These are phyloP conservation scores for Buceros bicornis DNA, from an alignment of 2,797 vertebrate species.

Conservation along the genomic window DNA sequence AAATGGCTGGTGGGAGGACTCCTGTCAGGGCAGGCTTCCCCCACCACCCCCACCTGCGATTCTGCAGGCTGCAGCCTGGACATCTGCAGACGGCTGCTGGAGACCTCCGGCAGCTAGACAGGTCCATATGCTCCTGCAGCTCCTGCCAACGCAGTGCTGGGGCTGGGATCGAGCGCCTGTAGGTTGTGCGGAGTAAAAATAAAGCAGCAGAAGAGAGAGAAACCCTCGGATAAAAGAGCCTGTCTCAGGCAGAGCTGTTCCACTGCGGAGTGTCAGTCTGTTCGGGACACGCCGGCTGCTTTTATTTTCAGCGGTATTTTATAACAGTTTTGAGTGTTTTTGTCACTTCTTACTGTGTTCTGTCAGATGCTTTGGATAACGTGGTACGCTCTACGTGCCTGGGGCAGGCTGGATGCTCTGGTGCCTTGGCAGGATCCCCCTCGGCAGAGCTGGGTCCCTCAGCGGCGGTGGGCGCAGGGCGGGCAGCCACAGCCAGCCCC, in stretches of 20 bases:
- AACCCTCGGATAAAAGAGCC: background rate
- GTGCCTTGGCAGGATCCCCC: background rate
- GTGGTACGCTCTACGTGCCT: background rate
- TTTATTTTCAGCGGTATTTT: background rate
- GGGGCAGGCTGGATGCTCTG: background rate
- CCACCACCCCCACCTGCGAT: background rate
- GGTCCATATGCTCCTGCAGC: conserved; percentile 24
- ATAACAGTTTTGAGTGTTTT: background rate
- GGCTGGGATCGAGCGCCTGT: background rate
- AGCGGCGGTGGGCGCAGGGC: background rate
- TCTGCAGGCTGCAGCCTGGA: background rate
- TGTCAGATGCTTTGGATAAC: background rate
- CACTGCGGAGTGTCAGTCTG: rapidly evolving
- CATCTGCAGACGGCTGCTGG: conserved; percentile 37
- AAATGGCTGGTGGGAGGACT: background rate
- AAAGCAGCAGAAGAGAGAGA: background rate
- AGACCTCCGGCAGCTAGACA: conserved; percentile 25
- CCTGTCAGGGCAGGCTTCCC: background rate
- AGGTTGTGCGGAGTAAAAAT: background rate
- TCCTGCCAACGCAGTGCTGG: conserved; percentile 22
- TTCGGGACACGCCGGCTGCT: background rate
- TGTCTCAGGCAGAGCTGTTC: background rate
- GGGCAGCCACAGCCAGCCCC: background rate
- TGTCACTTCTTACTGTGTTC: background rate
- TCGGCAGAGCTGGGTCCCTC: background rate